phyloP scores from a whole-genome alignment of 2,113 vertebrate species.

The Sterna hirundo region DNA sequence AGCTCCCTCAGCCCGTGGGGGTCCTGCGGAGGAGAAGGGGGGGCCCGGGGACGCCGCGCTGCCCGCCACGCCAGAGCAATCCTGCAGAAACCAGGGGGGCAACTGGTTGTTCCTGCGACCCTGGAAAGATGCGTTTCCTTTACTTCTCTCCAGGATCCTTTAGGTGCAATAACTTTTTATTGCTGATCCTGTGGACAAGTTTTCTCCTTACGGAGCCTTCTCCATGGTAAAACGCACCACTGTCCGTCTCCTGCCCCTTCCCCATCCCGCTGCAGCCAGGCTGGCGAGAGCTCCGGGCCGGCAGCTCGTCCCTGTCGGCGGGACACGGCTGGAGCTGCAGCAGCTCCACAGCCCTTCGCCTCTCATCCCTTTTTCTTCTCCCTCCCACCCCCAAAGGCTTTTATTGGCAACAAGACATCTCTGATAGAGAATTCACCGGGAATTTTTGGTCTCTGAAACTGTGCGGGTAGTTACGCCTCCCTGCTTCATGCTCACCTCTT shows the following conservation, averaged over 20 bases:
- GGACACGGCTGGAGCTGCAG: not conserved
- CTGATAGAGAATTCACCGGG: not conserved
- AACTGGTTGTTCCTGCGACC: not conserved
- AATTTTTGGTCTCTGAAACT: not conserved
- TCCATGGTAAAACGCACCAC: not conserved
- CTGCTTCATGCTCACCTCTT: not conserved
- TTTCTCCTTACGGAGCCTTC: fast-evolving
- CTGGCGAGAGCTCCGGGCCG: not conserved
- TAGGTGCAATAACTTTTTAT: too few species aligned
- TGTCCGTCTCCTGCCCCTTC: not conserved
- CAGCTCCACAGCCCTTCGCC: not conserved
- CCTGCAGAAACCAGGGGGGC: not conserved
- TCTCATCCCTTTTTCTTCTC: not conserved
- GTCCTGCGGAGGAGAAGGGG: not conserved
- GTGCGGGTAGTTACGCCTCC: not conserved
- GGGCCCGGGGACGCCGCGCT: fast-evolving
- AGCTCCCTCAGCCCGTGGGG: fast-evolving
- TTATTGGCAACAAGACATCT: not conserved
- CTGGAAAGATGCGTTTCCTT: not conserved
- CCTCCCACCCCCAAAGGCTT: not conserved
- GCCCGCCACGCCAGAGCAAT: not conserved
- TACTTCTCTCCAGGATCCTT: not conserved
- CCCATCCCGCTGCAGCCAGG: fast-evolving
- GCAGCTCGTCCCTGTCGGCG: not conserved
- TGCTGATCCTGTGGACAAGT: not conserved